Conservation (phyloP, 2,797 vertebrate genomes). For the Gymnoscopelus microlampas region DNA sequence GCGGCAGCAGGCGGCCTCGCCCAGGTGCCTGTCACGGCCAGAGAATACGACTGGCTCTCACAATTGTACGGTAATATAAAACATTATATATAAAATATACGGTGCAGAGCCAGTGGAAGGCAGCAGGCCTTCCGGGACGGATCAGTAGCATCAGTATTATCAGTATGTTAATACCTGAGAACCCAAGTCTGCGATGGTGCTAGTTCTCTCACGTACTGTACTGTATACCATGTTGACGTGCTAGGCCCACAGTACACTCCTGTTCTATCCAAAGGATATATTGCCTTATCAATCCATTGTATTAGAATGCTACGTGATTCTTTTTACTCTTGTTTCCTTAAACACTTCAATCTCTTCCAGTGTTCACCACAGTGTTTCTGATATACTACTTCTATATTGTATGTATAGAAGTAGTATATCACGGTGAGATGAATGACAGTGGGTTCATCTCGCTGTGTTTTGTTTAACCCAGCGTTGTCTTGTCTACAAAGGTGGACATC, state of each 20-base stretch:
- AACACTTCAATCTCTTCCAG: constrained; percentile 2
- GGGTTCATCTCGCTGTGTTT: too few species aligned
- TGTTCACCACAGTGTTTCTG: constrained; percentile 68
- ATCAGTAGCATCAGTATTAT: constrained; percentile 2
- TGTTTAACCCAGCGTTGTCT: too few species aligned
- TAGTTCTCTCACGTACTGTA: constrained; percentile 53
- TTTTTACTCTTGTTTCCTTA: constrained; percentile 36
- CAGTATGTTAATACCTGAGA: constrained; percentile 62
- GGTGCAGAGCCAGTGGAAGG: too few species aligned
- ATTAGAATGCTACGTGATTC: constrained; percentile 53
- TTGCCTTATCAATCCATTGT: constrained; percentile 50
- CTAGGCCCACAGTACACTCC: constrained; percentile 62
- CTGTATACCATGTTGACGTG: constrained; percentile 68
- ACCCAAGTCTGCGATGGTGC: constrained; percentile 68
- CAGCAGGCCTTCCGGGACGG: too few species aligned
- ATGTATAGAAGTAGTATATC: constrained; percentile 27
- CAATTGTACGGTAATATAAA: too few species aligned
- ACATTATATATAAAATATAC: too few species aligned
- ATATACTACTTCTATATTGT: constrained; percentile 72
- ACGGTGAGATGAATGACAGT: too few species aligned
- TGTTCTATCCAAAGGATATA: constrained; percentile 65
- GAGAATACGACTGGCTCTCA: too few species aligned
- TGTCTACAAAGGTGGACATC: too few species aligned
- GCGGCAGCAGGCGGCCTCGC: too few species aligned
- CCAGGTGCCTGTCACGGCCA: too few species aligned